A percentile compares a stretch with the other conserved stretches of the same genome.
These are phyloP conservation scores for Pungitius pungitius DNA, from an alignment of 2,113 vertebrate genomes.

Conservation along the genomic window DNA sequence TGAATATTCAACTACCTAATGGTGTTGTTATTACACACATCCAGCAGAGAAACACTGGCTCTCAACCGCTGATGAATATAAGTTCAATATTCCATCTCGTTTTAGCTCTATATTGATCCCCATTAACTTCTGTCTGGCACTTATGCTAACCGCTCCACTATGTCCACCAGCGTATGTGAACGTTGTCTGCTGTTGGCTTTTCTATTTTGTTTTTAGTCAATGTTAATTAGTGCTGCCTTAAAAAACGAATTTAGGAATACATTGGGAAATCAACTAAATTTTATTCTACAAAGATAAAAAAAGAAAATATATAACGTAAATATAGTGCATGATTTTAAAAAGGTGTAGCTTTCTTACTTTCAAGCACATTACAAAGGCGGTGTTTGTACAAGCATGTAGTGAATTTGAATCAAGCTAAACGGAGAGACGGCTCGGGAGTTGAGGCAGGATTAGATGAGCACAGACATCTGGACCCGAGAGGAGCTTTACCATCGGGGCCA, in stretches of 20 bases:
- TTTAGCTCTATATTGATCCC: background rate
- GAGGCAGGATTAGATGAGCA: slow-evolving; percentile 62
- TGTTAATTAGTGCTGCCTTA: background rate
- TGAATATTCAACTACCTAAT: background rate
- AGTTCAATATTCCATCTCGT: background rate
- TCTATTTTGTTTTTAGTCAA: background rate
- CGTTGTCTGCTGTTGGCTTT: background rate
- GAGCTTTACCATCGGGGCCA: slow-evolving; percentile 32
- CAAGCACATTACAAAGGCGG: slow-evolving; percentile 13
- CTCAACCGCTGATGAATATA: background rate
- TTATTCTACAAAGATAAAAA: background rate
- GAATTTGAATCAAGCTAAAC: slow-evolving; percentile 29
- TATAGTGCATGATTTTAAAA: background rate
- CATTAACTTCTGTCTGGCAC: background rate
- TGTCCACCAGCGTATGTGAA: background rate
- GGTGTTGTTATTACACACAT: background rate
- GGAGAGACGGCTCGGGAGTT: slow-evolving; percentile 21
- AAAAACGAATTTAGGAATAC: background rate
- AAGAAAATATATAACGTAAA: background rate
- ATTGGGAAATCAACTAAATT: background rate
- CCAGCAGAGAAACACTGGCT: background rate
- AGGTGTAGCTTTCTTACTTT: slow-evolving; percentile 5
- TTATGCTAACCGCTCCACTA: background rate
- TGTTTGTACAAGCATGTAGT: background rate
- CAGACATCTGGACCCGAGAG: slow-evolving; percentile 65